Evolutionary conservation across 2,113 vertebrate genomes (phyloP).

Genomic region (Paratilapia polleni): DNA sequence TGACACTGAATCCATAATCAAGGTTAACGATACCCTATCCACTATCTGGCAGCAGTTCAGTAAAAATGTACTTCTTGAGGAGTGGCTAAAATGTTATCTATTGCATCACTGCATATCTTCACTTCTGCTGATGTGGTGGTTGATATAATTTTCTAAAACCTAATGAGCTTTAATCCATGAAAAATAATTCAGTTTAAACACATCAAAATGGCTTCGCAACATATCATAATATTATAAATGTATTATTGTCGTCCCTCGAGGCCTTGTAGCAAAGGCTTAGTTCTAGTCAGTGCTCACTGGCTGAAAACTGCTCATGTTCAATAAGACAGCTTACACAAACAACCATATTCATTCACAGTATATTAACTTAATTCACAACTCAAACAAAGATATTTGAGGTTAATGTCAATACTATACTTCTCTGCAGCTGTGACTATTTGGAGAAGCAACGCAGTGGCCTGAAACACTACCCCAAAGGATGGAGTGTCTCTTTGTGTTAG

Average conservation of each 20-base stretch:
- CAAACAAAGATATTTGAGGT: neutral
- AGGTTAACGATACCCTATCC: neutral
- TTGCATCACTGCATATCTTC: neutral
- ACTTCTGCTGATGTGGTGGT: neutral
- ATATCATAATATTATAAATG: neutral
- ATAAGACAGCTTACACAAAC: neutral
- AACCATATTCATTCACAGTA: neutral
- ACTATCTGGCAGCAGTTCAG: neutral
- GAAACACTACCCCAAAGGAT: conserved; percentile 35
- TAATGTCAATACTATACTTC: conserved; percentile 1
- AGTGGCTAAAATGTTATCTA: neutral
- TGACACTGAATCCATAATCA: neutral
- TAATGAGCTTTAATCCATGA: neutral
- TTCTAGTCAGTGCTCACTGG: neutral
- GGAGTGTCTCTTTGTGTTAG: conserved; percentile 51
- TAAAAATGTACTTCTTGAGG: neutral
- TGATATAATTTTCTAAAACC: neutral
- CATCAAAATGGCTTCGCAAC: neutral
- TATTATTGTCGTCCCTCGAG: neutral
- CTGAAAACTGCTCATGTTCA: neutral
- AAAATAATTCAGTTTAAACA: neutral
- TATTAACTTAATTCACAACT: neutral
- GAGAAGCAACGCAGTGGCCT: conserved; percentile 40
- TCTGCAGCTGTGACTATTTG: conserved; percentile 27
- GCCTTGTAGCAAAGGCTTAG: neutral